Evolutionary conservation across 1,140 invertebrate species (phyloP).

Genomic region (Galleria mellonella): DNA sequence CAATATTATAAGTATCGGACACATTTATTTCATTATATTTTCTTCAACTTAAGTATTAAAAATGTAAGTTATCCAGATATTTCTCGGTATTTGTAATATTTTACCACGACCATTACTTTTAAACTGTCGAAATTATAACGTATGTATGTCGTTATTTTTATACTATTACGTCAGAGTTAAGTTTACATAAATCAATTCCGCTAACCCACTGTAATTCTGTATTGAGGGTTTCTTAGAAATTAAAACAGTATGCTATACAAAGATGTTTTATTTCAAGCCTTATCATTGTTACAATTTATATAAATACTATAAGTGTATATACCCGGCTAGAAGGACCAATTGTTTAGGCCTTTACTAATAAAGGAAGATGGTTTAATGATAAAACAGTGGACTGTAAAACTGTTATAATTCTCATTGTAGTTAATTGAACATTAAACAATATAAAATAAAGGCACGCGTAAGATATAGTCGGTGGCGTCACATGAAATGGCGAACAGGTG

Average conservation of each 20-base stretch:
- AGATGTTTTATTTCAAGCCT: conserved; percentile 65
- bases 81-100: conserved; percentile 37
- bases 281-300: no score
- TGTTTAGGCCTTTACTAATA: no score
- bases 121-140: conserved; percentile 39
- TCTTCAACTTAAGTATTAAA: conserved; percentile 10
- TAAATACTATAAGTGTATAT: no score
- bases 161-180: conserved; percentile 65
- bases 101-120: conserved; percentile 39
- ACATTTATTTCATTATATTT: conserved; percentile 11
- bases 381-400: no score
- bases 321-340: no score
- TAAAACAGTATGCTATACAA: conserved; percentile 72
- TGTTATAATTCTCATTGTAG: no score
- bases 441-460: no score
- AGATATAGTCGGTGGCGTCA: no score
- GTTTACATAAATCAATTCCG: conserved; percentile 66
- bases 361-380: no score
- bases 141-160: conserved; percentile 64
- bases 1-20: conserved; percentile 30
- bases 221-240: conserved; percentile 73
- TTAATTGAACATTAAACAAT: no score
- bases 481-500: no score
- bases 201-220: conserved; percentile 70
- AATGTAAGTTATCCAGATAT: conserved; percentile 4